These are phyloP conservation scores for Neoascia interrupta DNA, from an alignment of 2,888 invertebrate species.

Conservation along the genomic window DNA sequence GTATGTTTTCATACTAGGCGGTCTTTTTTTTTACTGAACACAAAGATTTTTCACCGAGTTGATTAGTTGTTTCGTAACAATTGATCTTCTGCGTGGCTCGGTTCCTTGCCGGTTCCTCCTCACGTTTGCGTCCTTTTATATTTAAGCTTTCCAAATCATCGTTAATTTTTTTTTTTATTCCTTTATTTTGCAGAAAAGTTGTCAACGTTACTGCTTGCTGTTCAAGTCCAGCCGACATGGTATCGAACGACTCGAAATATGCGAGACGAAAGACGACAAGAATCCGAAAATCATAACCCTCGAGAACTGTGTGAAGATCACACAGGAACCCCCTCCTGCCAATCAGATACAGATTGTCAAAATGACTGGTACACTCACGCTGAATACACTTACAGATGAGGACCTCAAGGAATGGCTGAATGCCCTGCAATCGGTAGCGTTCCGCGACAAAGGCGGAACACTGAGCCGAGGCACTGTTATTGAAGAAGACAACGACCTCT, in stretches of 20 bases:
- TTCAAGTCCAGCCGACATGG: constrained; percentile 92
- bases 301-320: constrained; percentile 93
- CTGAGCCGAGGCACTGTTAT: constrained; percentile 80
- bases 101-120: no score
- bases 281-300: constrained; percentile 89
- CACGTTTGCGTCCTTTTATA: no score
- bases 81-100: no score
- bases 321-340: constrained; percentile 82
- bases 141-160: no score
- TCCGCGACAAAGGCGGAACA: constrained; percentile 83
- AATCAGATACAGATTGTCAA: constrained; percentile 86
- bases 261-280: constrained; percentile 88
- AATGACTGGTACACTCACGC: constrained; percentile 85
- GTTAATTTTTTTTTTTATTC: not conserved
- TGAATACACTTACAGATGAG: constrained; percentile 83
- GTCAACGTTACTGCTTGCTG: constrained; percentile 83
- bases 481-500: constrained; percentile 93
- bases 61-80: no score
- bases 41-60: no score
- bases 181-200: constrained; percentile 86
- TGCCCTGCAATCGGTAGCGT: constrained; percentile 90
- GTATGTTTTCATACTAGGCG: no score
- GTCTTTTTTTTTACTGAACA: no score
- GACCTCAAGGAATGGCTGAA: constrained; percentile 89
- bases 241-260: constrained; percentile 91